These are phyloP conservation scores for Tragelaphus strepsiceros DNA, from an alignment of 2,113 vertebrate genomes.

Conservation along the genomic window DNA sequence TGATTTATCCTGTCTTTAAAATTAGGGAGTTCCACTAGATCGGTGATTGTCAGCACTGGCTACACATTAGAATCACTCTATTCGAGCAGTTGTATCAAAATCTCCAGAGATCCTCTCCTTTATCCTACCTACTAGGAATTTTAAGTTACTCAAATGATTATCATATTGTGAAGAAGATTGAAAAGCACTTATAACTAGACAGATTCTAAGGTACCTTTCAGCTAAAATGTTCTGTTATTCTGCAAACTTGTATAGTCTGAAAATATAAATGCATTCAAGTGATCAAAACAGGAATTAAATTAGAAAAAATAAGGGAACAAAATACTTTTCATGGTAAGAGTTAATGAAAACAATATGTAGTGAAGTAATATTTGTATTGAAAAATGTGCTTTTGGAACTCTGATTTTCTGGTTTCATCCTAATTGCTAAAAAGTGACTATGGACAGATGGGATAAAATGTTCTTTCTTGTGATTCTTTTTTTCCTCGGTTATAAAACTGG, in stretches of 20 bases:
- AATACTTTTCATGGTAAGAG: not conserved
- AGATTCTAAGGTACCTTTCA: not conserved
- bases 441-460: not conserved
- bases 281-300: slow-evolving; percentile 12
- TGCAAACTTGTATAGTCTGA: not conserved
- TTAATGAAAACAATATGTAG: not conserved
- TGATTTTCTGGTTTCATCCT: not conserved
- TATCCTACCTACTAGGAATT: not conserved
- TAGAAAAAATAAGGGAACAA: not conserved
- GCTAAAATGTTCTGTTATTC: not conserved
- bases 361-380: not conserved
- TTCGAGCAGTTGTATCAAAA: not conserved
- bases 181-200: not conserved
- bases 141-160: not conserved
- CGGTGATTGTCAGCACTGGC: not conserved
- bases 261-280: not conserved
- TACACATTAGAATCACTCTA: not conserved
- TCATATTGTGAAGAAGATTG: not conserved
- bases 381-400: not conserved
- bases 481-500: not conserved
- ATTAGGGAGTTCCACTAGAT: not conserved
- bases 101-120: not conserved
- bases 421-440: not conserved
- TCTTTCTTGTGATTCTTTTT: not conserved
- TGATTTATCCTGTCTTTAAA: not conserved